Conservation (phyloP, 2,888 invertebrate species). For the Metalampra italica region DNA sequence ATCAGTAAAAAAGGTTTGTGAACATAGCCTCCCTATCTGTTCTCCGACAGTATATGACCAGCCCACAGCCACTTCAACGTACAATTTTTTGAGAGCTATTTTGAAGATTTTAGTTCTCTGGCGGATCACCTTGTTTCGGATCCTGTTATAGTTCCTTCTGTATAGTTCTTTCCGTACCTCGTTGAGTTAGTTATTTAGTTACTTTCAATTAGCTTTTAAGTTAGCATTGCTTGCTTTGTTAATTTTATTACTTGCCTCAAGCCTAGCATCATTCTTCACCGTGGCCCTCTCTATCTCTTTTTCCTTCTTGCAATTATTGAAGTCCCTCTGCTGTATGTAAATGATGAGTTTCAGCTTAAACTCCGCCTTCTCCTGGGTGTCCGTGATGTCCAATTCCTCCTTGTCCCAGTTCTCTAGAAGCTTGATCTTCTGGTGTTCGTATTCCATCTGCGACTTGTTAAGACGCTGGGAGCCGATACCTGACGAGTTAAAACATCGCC, state of each 20-base stretch:
- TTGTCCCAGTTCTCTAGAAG: constrained; percentile 74
- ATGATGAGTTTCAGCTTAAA: constrained; percentile 78
- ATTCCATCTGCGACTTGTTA: constrained; percentile 74
- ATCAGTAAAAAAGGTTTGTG: too few relatives aligned
- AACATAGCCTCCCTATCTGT: too few relatives aligned
- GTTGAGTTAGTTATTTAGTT: too few relatives aligned
- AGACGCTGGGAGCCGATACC: constrained; percentile 78
- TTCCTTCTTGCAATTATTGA: constrained; percentile 39
- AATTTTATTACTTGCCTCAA: constrained; percentile 45
- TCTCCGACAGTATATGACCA: too few relatives aligned
- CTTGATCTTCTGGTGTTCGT: constrained; percentile 74
- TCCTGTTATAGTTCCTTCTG: too few relatives aligned
- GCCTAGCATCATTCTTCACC: constrained; percentile 56
- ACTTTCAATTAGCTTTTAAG: too few relatives aligned
- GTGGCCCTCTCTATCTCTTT: constrained; percentile 51
- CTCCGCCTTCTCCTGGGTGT: constrained; percentile 74
- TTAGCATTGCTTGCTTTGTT: too few relatives aligned
- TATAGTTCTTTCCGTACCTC: too few relatives aligned
- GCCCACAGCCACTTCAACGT: too few relatives aligned
- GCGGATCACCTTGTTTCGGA: too few relatives aligned
- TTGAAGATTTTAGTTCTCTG: too few relatives aligned
- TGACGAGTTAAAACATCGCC: constrained; percentile 28
- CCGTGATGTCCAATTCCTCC: constrained; percentile 72
- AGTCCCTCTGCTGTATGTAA: constrained; percentile 75
- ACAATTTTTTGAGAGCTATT: too few relatives aligned